Evolutionary conservation across 2,113 vertebrate genomes (phyloP), one percentile per base, ranked within the genome.

Genomic region (Notechis scutatus): DNA sequence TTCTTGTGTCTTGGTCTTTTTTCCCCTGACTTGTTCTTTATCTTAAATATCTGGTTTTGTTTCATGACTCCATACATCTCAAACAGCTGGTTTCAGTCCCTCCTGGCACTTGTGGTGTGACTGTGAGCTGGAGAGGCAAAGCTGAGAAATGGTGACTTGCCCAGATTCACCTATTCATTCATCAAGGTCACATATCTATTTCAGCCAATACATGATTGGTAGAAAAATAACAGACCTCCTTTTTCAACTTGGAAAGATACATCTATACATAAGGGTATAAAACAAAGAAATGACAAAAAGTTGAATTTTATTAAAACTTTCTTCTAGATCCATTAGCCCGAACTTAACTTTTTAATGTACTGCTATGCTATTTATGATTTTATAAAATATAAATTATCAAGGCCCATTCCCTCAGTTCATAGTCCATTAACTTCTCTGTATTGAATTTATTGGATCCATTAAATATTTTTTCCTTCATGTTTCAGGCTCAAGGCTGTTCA

Each of bases 331-430:
- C 94, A 95, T 39, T 94, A 88, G 92, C 94, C 93, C 89, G 12
- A 55, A 95, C 69, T n/a, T 88, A n/a, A 15, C 14, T 57, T 61
- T 96, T 94, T 96, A 50, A 93, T 95, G 94, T 89, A 95, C 93
- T 94, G 54, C 26, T 21, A 54, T n/a, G 0, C 0, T 52, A 34
- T 10, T 96, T 92, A 92, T 95, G 64, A 92, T 69, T 50, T 64
- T 21, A 85, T 64, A 91, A 52, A 93, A 94, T 95, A 95, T 91
- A 92, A 57, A 89, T 96, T 87, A 59, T 0, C 0, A 47, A 88
- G n/a, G 90, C 56, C 90, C 39, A 55, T 61, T 91, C 88, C 56
- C 87, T 54, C 92, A 94, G 89, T 55, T 87, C 90, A 90, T n/a
- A 89, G 61, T 90, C 94, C 26, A 50, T 20, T 8, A 45, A 93